These are phyloP conservation scores for Beroe forskalii DNA, from an alignment of 37 sponge, comb jelly and placozoan genomes.

Conservation along the genomic window DNA sequence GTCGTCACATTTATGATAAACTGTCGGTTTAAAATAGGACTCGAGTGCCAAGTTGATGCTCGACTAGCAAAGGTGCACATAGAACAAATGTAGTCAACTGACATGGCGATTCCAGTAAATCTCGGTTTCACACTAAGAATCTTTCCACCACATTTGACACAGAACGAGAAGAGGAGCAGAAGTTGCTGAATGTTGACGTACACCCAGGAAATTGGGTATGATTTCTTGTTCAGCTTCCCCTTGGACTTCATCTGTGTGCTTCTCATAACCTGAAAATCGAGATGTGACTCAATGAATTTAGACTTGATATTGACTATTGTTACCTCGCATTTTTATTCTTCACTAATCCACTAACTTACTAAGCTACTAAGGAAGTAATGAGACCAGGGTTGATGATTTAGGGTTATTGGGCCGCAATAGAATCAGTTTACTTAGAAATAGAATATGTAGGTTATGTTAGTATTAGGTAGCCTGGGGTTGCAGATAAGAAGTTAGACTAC, in stretches of 20 bases:
- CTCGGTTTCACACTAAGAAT: background rate
- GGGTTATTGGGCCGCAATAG: too few relatives aligned
- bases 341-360: too few relatives aligned
- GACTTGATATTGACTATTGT: too few relatives aligned
- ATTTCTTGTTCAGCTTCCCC: background rate
- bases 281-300: too few relatives aligned
- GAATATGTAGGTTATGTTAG: too few relatives aligned
- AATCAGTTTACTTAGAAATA: too few relatives aligned
- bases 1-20: background rate
- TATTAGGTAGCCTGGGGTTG: too few relatives aligned
- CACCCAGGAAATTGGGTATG: constrained; percentile 21
- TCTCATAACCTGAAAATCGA: background rate
- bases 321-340: too few relatives aligned
- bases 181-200: background rate
- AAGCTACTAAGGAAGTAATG: too few relatives aligned
- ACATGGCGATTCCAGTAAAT: background rate
- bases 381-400: too few relatives aligned
- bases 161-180: background rate
- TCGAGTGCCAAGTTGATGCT: background rate
- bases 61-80: background rate
- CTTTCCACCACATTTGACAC: background rate
- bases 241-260: constrained; percentile 12
- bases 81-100: background rate
- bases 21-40: background rate
- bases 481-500: too few relatives aligned